Conservation (phyloP, 2,797 vertebrate species). For the Danio aesculapii region DNA sequence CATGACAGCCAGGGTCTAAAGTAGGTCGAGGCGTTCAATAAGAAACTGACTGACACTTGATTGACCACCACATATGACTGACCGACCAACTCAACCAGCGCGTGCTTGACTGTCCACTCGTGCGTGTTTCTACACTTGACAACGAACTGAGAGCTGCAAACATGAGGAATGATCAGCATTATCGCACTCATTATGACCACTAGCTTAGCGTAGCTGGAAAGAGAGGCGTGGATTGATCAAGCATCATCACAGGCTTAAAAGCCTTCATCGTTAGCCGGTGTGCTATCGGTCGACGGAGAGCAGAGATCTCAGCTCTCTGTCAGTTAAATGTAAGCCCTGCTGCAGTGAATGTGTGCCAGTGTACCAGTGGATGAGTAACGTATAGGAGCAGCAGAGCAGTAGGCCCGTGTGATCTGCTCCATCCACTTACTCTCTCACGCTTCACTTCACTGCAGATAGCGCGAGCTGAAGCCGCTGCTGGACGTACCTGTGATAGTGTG, state of each 20-base stretch:
- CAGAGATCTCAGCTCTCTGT: not conserved
- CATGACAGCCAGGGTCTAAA: conserved; percentile 2
- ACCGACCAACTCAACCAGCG: not conserved
- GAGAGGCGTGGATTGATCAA: conserved; percentile 21
- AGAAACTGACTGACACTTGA: not conserved
- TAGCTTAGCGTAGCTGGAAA: conserved; percentile 36
- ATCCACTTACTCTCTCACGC: conserved; percentile 7
- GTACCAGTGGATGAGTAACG: not conserved
- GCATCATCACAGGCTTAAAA: conserved; percentile 4
- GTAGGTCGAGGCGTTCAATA: not conserved
- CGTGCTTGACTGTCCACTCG: not conserved
- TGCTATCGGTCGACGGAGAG: not conserved
- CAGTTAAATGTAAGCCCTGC: not conserved
- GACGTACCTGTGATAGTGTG: conserved; percentile 58
- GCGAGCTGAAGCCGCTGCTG: not conserved
- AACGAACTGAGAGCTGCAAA: not conserved
- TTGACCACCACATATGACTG: not conserved
- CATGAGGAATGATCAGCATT: not conserved
- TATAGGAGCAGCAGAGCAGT: not conserved
- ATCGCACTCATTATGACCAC: conserved; percentile 2
- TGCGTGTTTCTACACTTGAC: not conserved
- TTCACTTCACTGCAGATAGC: not conserved
- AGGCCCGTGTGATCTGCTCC: conserved; percentile 28
- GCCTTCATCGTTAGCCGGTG: not conserved
- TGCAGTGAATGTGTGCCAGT: not conserved